phyloP scores from a whole-genome alignment of 2,888 invertebrate species.

The Ophion ventricosus region DNA sequence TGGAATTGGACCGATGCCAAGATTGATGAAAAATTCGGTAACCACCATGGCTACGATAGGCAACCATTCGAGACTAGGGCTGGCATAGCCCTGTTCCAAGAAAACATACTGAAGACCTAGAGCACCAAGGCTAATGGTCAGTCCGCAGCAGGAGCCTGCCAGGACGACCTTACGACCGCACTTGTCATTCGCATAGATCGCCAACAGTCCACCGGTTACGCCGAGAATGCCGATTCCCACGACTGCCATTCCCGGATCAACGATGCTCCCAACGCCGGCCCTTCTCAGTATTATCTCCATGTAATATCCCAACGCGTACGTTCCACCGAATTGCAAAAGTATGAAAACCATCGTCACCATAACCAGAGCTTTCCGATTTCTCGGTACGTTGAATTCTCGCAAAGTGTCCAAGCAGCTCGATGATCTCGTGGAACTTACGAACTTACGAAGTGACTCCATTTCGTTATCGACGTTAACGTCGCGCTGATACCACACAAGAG shows the following conservation, averaged over 20 bases:
- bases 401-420: slow-evolving; percentile 55
- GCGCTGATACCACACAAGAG: slow-evolving; percentile 73
- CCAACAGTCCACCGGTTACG: slow-evolving; percentile 55
- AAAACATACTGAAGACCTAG: slow-evolving; percentile 66
- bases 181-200: slow-evolving; percentile 74
- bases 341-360: slow-evolving; percentile 73
- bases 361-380: slow-evolving; percentile 72
- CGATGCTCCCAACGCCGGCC: slow-evolving; percentile 63
- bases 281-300: slow-evolving; percentile 74
- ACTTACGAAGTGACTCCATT: slow-evolving; percentile 66
- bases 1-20: slow-evolving; percentile 73
- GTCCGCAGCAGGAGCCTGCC: slow-evolving; percentile 55
- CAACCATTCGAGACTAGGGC: slow-evolving; percentile 71
- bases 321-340: slow-evolving; percentile 77
- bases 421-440: slow-evolving; percentile 56
- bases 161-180: slow-evolving; percentile 76
- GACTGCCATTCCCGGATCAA: slow-evolving; percentile 68
- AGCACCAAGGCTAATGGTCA: slow-evolving; percentile 38
- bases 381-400: slow-evolving; percentile 63
- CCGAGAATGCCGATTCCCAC: slow-evolving; percentile 54
- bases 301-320: slow-evolving; percentile 72
- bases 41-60: slow-evolving; percentile 69
- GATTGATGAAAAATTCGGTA: slow-evolving; percentile 67
- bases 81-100: slow-evolving; percentile 70
- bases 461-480: slow-evolving; percentile 67